A percentile compares a stretch with the other conserved stretches of the same genome.
phyloP scores from a whole-genome alignment of 2,113 vertebrate species.

The Anthoscopus minutus region DNA sequence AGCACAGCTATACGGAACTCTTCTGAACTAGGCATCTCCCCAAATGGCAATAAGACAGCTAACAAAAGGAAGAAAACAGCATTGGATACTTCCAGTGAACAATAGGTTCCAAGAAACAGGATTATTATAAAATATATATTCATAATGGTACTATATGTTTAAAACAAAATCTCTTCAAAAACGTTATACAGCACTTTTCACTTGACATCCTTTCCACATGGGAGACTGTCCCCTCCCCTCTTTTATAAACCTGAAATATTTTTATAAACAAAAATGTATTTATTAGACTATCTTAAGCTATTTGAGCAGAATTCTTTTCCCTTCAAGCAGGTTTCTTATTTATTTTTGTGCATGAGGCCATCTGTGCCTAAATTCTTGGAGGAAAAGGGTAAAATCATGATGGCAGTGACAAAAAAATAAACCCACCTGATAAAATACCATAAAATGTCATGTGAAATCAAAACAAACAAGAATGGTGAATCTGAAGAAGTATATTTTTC shows the following conservation, averaged over 20 bases:
- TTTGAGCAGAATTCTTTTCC: conserved; percentile 68
- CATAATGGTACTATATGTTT: conserved; percentile 66
- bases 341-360: conserved; percentile 63
- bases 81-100: conserved; percentile 27
- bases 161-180: conserved; percentile 49
- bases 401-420: neutral
- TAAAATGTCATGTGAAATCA: conserved; percentile 40
- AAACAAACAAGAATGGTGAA: conserved; percentile 13
- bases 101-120: conserved; percentile 1
- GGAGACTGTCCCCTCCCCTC: conserved; percentile 41
- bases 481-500: conserved; percentile 58
- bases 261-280: conserved; percentile 74
- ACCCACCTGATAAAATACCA: conserved; percentile 40
- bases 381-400: conserved; percentile 51
- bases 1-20: conserved; percentile 94
- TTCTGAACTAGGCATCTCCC: conserved; percentile 83
- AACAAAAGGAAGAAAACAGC: neutral
- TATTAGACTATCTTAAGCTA: conserved; percentile 65
- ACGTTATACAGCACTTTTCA: conserved; percentile 59
- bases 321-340: conserved; percentile 68
- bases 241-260: conserved; percentile 74
- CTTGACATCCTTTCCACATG: conserved; percentile 49
- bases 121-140: conserved; percentile 64
- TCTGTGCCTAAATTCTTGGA: conserved; percentile 60
- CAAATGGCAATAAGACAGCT: conserved; percentile 33